Conservation (phyloP, 2,797 vertebrate genomes). For the Melanotaenia trifasciata region DNA sequence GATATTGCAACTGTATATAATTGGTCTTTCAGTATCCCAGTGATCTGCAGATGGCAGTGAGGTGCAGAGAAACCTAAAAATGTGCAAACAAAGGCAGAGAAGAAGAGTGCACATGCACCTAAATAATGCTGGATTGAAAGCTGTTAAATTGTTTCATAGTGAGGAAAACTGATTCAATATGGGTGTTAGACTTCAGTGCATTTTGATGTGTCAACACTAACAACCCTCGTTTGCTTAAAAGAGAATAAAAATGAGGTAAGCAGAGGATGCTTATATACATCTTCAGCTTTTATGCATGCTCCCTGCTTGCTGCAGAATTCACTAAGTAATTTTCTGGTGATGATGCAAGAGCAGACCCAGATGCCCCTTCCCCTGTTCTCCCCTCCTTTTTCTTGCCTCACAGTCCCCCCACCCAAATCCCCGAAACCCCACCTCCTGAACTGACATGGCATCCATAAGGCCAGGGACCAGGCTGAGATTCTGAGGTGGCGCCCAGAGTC, state of each 20-base stretch:
- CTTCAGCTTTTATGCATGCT: constrained; percentile 18
- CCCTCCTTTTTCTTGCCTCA: constrained; percentile 66
- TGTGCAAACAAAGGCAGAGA: background rate
- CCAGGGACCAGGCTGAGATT: constrained; percentile 76
- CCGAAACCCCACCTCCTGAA: constrained; percentile 55
- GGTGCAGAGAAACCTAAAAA: background rate
- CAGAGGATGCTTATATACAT: constrained; percentile 27
- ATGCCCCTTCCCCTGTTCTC: constrained; percentile 36
- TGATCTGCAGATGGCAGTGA: background rate
- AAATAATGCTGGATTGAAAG: background rate
- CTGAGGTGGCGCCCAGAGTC: constrained; percentile 85
- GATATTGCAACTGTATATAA: background rate
- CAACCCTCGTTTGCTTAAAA: background rate
- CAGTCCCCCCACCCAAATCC: constrained; percentile 23
- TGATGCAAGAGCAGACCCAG: constrained; percentile 70
- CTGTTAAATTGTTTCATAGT: background rate
- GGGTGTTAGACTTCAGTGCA: background rate
- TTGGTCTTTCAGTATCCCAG: background rate
- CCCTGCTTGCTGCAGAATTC: constrained; percentile 16
- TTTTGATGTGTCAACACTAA: background rate
- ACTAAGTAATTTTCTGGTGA: constrained; percentile 43
- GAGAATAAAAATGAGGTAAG: constrained; percentile 3
- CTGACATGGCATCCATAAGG: constrained; percentile 75
- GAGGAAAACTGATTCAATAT: background rate
- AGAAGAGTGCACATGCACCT: background rate